Evolutionary conservation across 2,797 vertebrate genomes (phyloP).

Genomic region (Sylvia borin): DNA sequence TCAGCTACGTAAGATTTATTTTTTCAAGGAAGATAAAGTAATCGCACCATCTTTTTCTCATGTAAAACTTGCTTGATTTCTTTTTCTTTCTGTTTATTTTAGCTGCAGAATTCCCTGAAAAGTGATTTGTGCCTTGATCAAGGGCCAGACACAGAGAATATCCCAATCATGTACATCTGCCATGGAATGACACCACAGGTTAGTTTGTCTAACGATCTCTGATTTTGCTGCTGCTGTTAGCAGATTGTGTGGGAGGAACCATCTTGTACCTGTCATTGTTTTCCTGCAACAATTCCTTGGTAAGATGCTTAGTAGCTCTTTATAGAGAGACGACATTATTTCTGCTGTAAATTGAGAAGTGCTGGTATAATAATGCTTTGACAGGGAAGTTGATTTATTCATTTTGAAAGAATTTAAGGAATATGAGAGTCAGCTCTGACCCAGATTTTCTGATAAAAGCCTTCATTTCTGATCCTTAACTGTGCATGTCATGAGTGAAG

Average conservation of each 20-base stretch:
- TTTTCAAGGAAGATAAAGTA: background rate
- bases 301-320: background rate
- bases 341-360: background rate
- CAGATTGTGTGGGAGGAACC: background rate
- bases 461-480: constrained; percentile 21
- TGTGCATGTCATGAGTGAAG: background rate
- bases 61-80: constrained; percentile 4
- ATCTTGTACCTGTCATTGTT: background rate
- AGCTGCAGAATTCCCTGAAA: constrained; percentile 97
- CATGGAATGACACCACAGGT: constrained; percentile 98
- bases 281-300: background rate
- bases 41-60: background rate
- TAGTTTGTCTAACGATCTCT: constrained; percentile 54
- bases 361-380: background rate
- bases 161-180: constrained; percentile 96
- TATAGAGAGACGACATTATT: background rate
- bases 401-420: background rate
- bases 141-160: constrained; percentile 94
- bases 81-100: constrained; percentile 40
- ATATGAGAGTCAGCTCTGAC: background rate
- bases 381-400: background rate
- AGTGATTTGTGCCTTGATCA: constrained; percentile 96
- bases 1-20: background rate
- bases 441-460: background rate
- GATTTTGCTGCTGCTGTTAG: background rate